Base-by-base conservation (phyloP, 2,797 vertebrate genomes). In the Microctenopoma stevenorrisi region DNA sequence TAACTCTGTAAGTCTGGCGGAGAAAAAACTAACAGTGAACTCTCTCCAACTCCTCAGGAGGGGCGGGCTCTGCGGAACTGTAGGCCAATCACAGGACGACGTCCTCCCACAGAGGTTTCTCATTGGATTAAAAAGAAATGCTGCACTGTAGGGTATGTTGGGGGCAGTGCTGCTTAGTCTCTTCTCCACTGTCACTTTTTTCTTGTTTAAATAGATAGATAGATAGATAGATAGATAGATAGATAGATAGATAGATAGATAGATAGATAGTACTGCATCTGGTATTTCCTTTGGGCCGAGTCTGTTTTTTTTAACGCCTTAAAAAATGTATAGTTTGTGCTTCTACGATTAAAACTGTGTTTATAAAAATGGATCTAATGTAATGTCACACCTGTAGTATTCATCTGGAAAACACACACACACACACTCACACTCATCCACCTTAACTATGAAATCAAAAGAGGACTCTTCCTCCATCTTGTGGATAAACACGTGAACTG, bases 11-110 rank as follows among this genome's bases (percentile, higher is more conserved):
- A 68, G 53, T 56, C 62, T 52, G 38, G 66, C 65, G 81, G 64
- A 55, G 74, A 52, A 75, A 35, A 71, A 79, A 85, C 76, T 76
- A 72, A 57, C 79, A 73, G 63, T 58, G 60, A 92, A 90, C 87
- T 91, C 82, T 70, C 53, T 52, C 78, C 72, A 87, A 85, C 85
- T 89, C 85, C 85, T 90, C 76, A 43, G 71, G 38, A 59, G 78
- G 83, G 88, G 84, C 68, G 83, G 85, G 82, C 35, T 54, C 61
- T 76, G 61, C 60, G 28, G 49, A 77, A 82, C 84, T 84, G 59
- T 33, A 35, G 25, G 52, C 93, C 92, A 93, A 93, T 94, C 81
- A 61, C 51, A 67, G 70, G 1, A 5, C 7, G 5, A 8, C 40
- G 5, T 40, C 72, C 66, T 48, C 77, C 63, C 64, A 64, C 57